Evolutionary conservation across 2,113 vertebrate species (phyloP).

Genomic region (Mustelus asterias): DNA sequence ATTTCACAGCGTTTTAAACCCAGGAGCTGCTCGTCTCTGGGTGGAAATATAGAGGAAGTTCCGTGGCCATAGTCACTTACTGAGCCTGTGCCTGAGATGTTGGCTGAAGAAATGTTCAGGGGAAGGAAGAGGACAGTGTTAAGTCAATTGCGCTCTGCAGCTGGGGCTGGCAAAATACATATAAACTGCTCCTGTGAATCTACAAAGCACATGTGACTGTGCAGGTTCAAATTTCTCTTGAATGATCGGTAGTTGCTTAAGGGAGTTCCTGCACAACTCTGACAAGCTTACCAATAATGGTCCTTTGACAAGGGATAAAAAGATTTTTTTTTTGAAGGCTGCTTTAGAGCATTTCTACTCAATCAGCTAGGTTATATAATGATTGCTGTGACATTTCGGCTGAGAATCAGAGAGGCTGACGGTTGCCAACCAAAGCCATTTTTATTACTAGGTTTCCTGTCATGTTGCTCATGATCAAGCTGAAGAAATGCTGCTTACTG

Average conservation of each 20-base stretch:
- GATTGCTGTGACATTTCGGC: constrained; percentile 20
- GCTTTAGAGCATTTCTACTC: not conserved
- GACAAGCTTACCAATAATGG: constrained; percentile 3
- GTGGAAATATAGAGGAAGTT: not conserved
- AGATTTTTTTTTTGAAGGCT: constrained; percentile 17
- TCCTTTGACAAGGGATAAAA: constrained; percentile 16
- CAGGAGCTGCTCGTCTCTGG: not conserved
- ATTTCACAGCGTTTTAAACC: no score
- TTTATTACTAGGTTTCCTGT: not conserved
- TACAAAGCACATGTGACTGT: not conserved
- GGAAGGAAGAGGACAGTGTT: not conserved
- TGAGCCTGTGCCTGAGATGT: not conserved
- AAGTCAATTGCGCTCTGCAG: not conserved
- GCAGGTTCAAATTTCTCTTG: not conserved
- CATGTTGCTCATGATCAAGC: not conserved
- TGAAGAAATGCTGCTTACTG: not conserved
- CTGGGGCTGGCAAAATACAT: not conserved
- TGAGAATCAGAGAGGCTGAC: not conserved
- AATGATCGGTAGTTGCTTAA: constrained; percentile 12
- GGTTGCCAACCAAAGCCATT: not conserved
- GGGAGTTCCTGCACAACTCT: not conserved
- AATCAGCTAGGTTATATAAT: constrained; percentile 19
- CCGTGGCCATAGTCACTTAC: not conserved
- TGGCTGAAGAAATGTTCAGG: not conserved
- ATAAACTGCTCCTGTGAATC: not conserved